Conservation (phyloP, 2,888 invertebrate species). For the Tolmerus cingulatus region DNA sequence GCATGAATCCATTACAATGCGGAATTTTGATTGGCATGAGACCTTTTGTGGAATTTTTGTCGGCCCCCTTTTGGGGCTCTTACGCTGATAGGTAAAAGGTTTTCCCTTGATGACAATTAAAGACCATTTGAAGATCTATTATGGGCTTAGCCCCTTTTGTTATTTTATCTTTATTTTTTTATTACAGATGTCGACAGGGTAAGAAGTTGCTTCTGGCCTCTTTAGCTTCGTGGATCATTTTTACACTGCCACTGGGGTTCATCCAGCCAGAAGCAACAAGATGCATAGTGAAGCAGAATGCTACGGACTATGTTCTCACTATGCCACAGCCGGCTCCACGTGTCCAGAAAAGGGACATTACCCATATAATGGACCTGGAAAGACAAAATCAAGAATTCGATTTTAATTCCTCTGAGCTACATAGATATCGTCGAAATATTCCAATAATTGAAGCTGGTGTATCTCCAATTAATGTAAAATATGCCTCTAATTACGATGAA, state of each 20-base stretch:
- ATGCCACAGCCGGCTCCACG: conserved; percentile 60
- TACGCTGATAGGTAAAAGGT: conserved; percentile 81
- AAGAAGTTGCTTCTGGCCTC: conserved; percentile 89
- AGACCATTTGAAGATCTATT: background rate
- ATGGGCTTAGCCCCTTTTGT: background rate
- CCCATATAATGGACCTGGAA: background rate
- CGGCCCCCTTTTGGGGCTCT: conserved; percentile 98
- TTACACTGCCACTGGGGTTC: conserved; percentile 94
- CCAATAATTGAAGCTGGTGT: conserved; percentile 65
- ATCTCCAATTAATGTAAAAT: conserved; percentile 79
- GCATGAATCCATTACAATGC: conserved; percentile 97
- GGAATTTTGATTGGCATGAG: conserved; percentile 94
- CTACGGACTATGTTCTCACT: conserved; percentile 71
- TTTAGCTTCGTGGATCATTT: conserved; percentile 93
- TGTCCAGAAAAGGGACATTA: conserved; percentile 1
- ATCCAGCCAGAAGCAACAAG: conserved; percentile 92
- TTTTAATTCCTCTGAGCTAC: background rate
- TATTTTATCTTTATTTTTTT: background rate
- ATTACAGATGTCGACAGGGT: conserved; percentile 78
- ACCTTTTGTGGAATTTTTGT: conserved; percentile 96
- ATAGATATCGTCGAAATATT: conserved; percentile 54
- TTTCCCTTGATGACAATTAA: background rate
- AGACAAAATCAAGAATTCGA: background rate
- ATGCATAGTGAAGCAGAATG: conserved; percentile 76
- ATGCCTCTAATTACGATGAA: conserved; percentile 79